These are phyloP conservation scores for Diphyllodes magnificus DNA, from an alignment of 2,113 vertebrate species.

Conservation along the genomic window DNA sequence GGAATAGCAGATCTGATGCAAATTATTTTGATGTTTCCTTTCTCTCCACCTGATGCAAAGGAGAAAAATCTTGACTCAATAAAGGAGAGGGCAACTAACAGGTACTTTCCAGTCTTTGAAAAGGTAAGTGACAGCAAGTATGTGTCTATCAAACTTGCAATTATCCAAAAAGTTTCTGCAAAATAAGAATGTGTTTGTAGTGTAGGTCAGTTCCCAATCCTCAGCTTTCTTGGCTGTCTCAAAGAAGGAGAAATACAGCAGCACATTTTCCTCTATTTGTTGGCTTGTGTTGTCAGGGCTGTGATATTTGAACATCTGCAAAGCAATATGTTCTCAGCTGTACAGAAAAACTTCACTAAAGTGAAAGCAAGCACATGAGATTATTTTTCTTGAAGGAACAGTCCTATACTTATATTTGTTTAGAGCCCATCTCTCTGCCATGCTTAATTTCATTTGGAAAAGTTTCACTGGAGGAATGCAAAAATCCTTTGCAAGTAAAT, in stretches of 20 bases:
- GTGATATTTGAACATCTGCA: background rate
- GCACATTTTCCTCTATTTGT: background rate
- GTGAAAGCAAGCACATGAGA: background rate
- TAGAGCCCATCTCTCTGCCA: background rate
- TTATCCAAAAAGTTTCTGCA: background rate
- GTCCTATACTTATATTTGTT: background rate
- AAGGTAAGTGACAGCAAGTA: constrained; percentile 70
- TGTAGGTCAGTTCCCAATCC: background rate
- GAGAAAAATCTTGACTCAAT: constrained; percentile 68
- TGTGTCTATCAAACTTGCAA: background rate
- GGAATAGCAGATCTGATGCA: constrained; percentile 80
- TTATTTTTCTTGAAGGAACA: background rate
- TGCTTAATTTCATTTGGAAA: background rate
- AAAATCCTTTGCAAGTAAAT: background rate
- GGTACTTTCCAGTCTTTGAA: constrained; percentile 85
- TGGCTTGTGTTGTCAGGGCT: background rate
- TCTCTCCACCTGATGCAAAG: constrained; percentile 63
- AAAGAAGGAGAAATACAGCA: background rate
- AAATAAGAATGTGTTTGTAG: background rate
- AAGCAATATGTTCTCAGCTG: background rate
- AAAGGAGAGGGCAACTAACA: constrained; percentile 69
- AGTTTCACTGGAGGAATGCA: background rate
- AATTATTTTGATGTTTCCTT: constrained; percentile 71
- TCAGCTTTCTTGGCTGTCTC: background rate
- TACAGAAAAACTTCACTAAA: background rate